Evolutionary conservation across 2,888 invertebrate species (phyloP).

Genomic region (Cantharis rustica): DNA sequence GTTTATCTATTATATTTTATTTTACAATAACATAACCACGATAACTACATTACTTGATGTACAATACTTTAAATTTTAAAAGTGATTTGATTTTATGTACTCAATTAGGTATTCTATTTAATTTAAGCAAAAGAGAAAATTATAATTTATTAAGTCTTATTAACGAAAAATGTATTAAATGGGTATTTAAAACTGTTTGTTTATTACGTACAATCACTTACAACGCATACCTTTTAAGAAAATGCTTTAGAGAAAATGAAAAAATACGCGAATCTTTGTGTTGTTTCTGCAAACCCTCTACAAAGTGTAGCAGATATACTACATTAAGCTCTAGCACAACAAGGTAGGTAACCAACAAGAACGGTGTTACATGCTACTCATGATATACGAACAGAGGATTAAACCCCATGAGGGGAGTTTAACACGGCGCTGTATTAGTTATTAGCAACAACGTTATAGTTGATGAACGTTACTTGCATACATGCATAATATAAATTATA

Average conservation of each 20-base stretch:
- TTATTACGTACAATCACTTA: conserved; percentile 16
- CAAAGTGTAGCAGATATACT: conserved; percentile 44
- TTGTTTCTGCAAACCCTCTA: conserved; percentile 40
- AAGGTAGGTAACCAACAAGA: conserved; percentile 42
- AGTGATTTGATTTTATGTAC: no score
- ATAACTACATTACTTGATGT: no score
- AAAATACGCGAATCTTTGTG: conserved; percentile 40
- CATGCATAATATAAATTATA: conserved; percentile 36
- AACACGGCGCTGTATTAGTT: conserved; percentile 49
- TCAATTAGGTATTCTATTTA: not conserved
- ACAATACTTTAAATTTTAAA: no score
- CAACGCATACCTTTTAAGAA: conserved; percentile 14
- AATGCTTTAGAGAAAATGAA: conserved; percentile 34
- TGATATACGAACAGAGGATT: conserved; percentile 48
- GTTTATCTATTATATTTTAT: not conserved
- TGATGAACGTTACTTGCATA: conserved; percentile 45
- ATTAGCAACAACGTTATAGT: conserved; percentile 43
- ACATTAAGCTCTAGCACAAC: conserved; percentile 43
- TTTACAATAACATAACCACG: no score
- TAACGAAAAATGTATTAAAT: not conserved
- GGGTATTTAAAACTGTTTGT: not conserved
- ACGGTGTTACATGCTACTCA: conserved; percentile 41
- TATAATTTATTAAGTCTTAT: not conserved
- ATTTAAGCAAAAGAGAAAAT: not conserved
- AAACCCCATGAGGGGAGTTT: conserved; percentile 48